Percentiles rank a stretch among this genome's conserved stretches.
phyloP scores from a whole-genome alignment of 2,888 invertebrate genomes.

The Xestia xanthographa region DNA sequence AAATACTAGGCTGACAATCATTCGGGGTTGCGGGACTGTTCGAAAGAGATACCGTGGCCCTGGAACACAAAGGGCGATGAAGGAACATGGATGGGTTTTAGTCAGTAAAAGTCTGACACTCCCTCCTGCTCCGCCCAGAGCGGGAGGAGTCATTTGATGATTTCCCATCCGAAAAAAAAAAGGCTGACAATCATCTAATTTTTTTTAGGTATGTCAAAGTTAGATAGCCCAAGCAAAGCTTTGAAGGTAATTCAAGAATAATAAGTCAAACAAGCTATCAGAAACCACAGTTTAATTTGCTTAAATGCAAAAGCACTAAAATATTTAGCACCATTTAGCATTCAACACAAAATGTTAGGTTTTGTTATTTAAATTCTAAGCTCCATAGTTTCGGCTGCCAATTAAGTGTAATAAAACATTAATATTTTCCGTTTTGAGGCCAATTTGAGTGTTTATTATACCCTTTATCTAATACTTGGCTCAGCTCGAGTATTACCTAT shows the following conservation, averaged over 20 bases:
- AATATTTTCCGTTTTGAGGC: constrained; percentile 62
- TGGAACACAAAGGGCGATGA: no score
- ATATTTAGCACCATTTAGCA: constrained; percentile 40
- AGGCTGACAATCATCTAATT: not conserved
- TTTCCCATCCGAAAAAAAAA: no score
- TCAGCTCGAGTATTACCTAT: constrained; percentile 38
- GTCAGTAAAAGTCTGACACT: no score
- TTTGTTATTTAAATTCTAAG: constrained; percentile 20
- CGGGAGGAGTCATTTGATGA: no score
- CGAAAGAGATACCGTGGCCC: no score
- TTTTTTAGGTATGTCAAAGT: not conserved
- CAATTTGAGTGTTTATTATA: constrained; percentile 66
- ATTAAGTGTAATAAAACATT: constrained; percentile 74
- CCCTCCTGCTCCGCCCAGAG: no score
- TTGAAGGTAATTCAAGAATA: constrained; percentile 6
- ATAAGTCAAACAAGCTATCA: constrained; percentile 2
- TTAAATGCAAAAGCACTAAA: constrained; percentile 31
- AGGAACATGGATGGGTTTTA: no score
- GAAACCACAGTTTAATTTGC: constrained; percentile 11
- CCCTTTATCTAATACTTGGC: constrained; percentile 63
- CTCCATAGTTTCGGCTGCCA: constrained; percentile 53
- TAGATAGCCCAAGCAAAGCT: not conserved
- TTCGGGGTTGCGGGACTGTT: no score
- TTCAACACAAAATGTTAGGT: constrained; percentile 26
- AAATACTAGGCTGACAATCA: not conserved